Evolutionary conservation across 2,797 vertebrate species (phyloP), one percentile per base, ranked within the genome.

Genomic region (Lithobates sylvaticus): DNA sequence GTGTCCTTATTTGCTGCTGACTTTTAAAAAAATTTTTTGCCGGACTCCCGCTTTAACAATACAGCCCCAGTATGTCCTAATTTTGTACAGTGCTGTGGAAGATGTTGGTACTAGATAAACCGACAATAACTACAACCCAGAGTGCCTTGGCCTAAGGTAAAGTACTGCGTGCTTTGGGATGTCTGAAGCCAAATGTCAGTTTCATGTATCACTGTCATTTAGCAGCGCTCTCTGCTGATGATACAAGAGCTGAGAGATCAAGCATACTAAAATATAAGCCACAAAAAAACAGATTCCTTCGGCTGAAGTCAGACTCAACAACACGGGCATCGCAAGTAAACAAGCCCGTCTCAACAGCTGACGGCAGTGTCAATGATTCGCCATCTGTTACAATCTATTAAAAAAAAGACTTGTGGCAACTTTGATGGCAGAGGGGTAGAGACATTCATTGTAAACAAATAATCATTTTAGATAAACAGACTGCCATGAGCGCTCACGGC

Each of bases 301-400:
- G 50, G 39, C 58, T 77, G 34, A 64, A 42, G 75, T 81, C 72
- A 76, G 78, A 81, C 44, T 73, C 71, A 54, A 34, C 50, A 64
- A 36, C 73, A 71, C 50, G 34, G 34, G 72, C 74, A 54, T 73
- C 18, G 74, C 15, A 73, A 82, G 85, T 83, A 83, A 87, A 87
- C 80, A 83, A 67, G 80, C 74, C 39, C 5, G 18, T 27, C 79
- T 29, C 26, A 47, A 71, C 85, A 86, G 85, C 80, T 78, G 85
- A 83, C 80, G 50, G 85, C 80, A 12, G 73, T 68, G 79, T 82
- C 44, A 81, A 42, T 23, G 44, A 36, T 54, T 72, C 76, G 12
- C 85, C 85, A 87, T 87, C 85, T 87, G 85, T 64, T 71, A 81
- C 78, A 70, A 70, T 86, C 84, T 76, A 65, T 83, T 69, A 83